A percentile compares a stretch with the other conserved stretches of the same genome.
These are phyloP conservation scores for Folsomia manolachei DNA, from an alignment of 2,888 invertebrate species.

Conservation along the genomic window DNA sequence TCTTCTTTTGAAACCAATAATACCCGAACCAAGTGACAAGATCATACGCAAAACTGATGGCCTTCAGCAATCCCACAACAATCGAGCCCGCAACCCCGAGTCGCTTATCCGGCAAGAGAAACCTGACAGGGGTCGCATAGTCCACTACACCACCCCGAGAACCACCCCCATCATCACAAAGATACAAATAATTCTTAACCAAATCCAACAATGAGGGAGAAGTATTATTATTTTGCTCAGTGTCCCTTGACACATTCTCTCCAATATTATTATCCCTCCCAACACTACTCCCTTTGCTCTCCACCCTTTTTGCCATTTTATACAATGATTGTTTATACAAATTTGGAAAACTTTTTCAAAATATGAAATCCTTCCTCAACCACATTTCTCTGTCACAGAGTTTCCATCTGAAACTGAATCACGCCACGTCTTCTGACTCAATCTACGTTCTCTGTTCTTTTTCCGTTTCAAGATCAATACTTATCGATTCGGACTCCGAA, in stretches of 20 bases:
- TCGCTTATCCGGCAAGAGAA: background rate
- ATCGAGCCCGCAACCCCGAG: background rate
- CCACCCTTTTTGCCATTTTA: background rate
- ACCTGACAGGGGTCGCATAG: background rate
- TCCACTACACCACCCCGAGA: background rate
- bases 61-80: background rate
- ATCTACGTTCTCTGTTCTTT: too few relatives aligned
- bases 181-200: background rate
- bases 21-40: background rate
- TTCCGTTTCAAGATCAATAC: too few relatives aligned
- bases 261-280: background rate
- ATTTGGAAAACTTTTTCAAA: too few relatives aligned
- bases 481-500: too few relatives aligned
- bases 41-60: background rate
- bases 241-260: background rate
- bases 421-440: too few relatives aligned
- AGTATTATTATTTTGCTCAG: background rate
- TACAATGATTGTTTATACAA: background rate
- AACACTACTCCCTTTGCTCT: background rate
- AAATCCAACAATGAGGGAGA: background rate
- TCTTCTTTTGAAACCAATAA: background rate
- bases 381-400: too few relatives aligned
- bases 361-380: too few relatives aligned
- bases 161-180: background rate
- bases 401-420: too few relatives aligned